phyloP scores from a whole-genome alignment of 2,797 vertebrate species.

The Lycodopsis pacificus region DNA sequence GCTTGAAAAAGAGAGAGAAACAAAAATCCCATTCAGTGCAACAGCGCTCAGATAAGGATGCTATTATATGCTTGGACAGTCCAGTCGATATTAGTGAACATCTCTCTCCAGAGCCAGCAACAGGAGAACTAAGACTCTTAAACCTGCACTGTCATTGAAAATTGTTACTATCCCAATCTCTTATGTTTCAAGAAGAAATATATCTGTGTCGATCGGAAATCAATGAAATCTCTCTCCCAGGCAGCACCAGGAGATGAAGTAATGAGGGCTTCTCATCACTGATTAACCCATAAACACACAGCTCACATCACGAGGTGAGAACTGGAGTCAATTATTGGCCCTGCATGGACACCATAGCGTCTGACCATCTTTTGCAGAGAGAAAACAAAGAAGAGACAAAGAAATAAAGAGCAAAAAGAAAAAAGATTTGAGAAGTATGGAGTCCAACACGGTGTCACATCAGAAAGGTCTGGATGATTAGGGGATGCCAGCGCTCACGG shows the following conservation, averaged over 20 bases:
- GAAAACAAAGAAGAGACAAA: neutral
- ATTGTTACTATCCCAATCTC: slow-evolving; percentile 32
- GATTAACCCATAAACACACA: slow-evolving; percentile 70
- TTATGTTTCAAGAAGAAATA: slow-evolving; percentile 50
- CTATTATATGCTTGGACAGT: slow-evolving; percentile 55
- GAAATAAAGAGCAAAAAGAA: neutral
- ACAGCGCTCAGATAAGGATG: slow-evolving; percentile 40
- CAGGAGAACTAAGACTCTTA: slow-evolving; percentile 23
- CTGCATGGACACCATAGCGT: slow-evolving; percentile 12
- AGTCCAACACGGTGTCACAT: slow-evolving; percentile 51
- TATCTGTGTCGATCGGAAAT: slow-evolving; percentile 50
- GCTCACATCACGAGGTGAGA: slow-evolving; percentile 32
- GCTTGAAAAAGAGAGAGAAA: slow-evolving; percentile 35
- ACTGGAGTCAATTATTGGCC: slow-evolving; percentile 25
- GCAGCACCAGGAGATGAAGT: slow-evolving; percentile 36
- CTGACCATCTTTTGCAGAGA: slow-evolving; percentile 27
- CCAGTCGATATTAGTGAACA: slow-evolving; percentile 49
- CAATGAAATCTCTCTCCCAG: slow-evolving; percentile 39
- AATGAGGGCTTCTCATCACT: slow-evolving; percentile 58
- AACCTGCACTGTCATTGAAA: slow-evolving; percentile 45
- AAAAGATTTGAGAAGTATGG: slow-evolving; percentile 35
- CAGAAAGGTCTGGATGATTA: slow-evolving; percentile 71
- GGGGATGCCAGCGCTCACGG: slow-evolving; percentile 55
- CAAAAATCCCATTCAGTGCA: slow-evolving; percentile 39
- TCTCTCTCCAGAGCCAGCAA: slow-evolving; percentile 43